Evolutionary conservation across 2,888 invertebrate species (phyloP).

Genomic region (Electrophaes corylata): DNA sequence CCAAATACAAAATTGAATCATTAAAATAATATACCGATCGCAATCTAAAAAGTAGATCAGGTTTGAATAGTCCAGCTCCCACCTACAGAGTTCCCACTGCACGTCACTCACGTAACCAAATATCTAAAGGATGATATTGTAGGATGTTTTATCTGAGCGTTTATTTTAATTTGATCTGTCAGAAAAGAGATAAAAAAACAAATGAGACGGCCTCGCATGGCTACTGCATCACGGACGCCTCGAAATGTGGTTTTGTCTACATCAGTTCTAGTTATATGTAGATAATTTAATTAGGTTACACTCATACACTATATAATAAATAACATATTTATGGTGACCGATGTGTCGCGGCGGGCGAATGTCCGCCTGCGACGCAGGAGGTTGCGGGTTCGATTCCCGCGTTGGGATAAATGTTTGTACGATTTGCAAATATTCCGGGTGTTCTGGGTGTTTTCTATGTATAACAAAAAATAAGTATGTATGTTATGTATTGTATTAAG

Average conservation of each 20-base stretch:
- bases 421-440: no score
- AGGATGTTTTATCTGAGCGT: constrained; percentile 80
- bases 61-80: constrained; percentile 59
- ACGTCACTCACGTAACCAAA: constrained; percentile 80
- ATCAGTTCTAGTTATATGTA: background rate
- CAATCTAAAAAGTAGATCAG: constrained; percentile 38
- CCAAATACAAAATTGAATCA: constrained; percentile 10
- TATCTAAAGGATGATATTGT: constrained; percentile 74
- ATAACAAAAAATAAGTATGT: no score
- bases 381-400: no score
- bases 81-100: constrained; percentile 79
- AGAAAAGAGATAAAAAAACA: constrained; percentile 75
- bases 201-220: constrained; percentile 59
- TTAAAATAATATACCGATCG: constrained; percentile 10
- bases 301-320: background rate
- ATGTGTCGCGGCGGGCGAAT: no score
- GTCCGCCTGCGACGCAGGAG: no score
- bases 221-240: constrained; percentile 68
- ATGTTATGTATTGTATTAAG: no score
- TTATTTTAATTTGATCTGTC: constrained; percentile 85
- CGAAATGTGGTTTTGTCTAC: constrained; percentile 54
- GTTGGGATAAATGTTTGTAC: no score
- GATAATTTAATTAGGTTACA: background rate
- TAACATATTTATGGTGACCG: no score
- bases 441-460: no score